Conservation (phyloP, 1,140 invertebrate species). For the Camponotus floridanus region DNA sequence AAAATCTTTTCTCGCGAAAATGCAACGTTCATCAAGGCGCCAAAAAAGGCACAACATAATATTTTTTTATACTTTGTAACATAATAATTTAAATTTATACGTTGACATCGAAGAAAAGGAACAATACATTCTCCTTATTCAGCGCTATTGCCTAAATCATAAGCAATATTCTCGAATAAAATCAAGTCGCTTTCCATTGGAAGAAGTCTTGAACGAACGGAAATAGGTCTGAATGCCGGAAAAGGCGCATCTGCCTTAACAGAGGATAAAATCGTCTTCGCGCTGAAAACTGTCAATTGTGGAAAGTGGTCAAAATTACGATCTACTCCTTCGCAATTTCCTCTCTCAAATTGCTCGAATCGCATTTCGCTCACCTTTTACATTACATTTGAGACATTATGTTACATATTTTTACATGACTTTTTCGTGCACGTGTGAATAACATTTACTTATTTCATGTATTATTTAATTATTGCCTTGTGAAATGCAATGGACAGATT, state of each 20-base stretch:
- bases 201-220: conserved; percentile 40
- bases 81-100: background rate
- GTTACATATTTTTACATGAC: background rate
- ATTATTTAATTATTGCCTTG: background rate
- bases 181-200: background rate
- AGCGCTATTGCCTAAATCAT: background rate
- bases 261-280: conserved; percentile 45
- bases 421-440: background rate
- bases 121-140: background rate
- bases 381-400: background rate
- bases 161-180: conserved; percentile 34
- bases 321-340: conserved; percentile 46
- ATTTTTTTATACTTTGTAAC: background rate
- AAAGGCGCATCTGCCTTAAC: conserved; percentile 42
- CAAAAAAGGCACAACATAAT: background rate
- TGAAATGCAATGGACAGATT: background rate
- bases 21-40: background rate
- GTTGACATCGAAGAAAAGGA: background rate
- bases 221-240: conserved; percentile 49
- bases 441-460: background rate
- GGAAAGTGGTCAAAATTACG: conserved; percentile 55
- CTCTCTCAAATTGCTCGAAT: conserved; percentile 13
- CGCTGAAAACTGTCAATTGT: conserved; percentile 56
- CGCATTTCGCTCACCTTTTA: conserved; percentile 6
- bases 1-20: background rate